A percentile compares a stretch with the other conserved stretches of the same genome.
Conservation (phyloP, 2,888 invertebrate species). For the Rhodophaea formosa region DNA sequence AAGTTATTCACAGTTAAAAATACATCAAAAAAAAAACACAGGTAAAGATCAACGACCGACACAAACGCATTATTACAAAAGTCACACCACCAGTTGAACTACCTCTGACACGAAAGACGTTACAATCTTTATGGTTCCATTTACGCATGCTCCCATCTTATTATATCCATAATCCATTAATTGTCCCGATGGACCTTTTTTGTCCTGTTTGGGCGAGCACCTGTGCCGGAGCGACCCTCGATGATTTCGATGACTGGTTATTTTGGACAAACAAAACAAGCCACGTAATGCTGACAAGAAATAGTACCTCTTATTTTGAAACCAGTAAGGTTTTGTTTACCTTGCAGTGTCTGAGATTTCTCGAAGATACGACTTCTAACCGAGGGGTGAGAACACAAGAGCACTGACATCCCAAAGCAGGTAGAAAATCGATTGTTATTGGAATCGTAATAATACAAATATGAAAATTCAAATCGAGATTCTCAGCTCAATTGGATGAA, state of each 20-base stretch:
- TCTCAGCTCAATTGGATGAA: constrained; percentile 23
- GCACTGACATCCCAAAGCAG: constrained; percentile 61
- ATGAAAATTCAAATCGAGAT: constrained; percentile 43
- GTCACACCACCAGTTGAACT: constrained; percentile 16
- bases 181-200: constrained; percentile 58
- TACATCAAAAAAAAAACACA: constrained; percentile 7
- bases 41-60: constrained; percentile 20
- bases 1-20: neutral
- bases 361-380: constrained; percentile 48
- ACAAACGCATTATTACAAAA: constrained; percentile 21
- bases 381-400: constrained; percentile 60
- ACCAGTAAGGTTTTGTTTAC: neutral
- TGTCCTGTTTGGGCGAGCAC: constrained; percentile 56
- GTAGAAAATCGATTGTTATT: constrained; percentile 73
- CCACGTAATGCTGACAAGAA: neutral
- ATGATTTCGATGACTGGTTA: constrained; percentile 71
- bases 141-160: constrained; percentile 47
- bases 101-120: constrained; percentile 36
- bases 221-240: constrained; percentile 62
- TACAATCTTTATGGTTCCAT: constrained; percentile 43
- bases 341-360: constrained; percentile 29
- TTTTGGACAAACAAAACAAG: constrained; percentile 52
- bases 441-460: constrained; percentile 49
- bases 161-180: constrained; percentile 68
- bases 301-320: constrained; percentile 21